Evolutionary conservation across 2,888 invertebrate genomes (phyloP).

Genomic region (Brassicogethes aeneus): DNA sequence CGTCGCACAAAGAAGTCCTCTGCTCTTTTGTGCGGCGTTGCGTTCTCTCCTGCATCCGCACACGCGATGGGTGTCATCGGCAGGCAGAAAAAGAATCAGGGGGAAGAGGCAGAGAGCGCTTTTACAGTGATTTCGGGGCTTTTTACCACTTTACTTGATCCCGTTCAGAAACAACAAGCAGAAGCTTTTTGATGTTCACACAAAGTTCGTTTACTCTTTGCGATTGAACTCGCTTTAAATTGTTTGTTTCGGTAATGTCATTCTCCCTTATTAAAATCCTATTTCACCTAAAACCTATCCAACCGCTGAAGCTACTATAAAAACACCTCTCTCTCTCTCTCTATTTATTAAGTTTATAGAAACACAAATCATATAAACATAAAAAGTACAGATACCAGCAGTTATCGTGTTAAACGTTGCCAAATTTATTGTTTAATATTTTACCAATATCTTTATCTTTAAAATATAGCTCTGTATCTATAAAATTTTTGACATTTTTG

Average conservation of each 20-base stretch:
- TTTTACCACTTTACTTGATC: constrained; percentile 18
- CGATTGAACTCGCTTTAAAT: constrained; percentile 22
- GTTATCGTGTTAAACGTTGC: too few relatives aligned
- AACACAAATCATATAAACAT: too few relatives aligned
- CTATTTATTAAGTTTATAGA: too few relatives aligned
- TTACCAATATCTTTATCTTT: too few relatives aligned
- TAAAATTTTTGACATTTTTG: too few relatives aligned
- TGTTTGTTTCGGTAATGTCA: constrained; percentile 13
- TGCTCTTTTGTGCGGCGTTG: constrained; percentile 27
- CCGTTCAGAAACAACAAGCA: constrained; percentile 24
- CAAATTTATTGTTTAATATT: too few relatives aligned
- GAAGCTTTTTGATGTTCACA: constrained; percentile 32
- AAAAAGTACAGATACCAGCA: too few relatives aligned
- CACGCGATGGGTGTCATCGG: constrained; percentile 33
- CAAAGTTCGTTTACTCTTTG: constrained; percentile 26
- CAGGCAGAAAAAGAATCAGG: constrained; percentile 16
- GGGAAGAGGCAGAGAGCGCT: constrained; percentile 7
- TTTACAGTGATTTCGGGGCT: constrained; percentile 1
- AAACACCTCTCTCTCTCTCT: too few relatives aligned
- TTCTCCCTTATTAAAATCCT: neutral
- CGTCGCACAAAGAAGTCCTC: constrained; percentile 23
- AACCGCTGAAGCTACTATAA: too few relatives aligned
- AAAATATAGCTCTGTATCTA: too few relatives aligned
- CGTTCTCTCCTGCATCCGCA: too few relatives aligned
- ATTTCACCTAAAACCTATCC: too few relatives aligned